phyloP scores from a whole-genome alignment of 1,140 invertebrate species.

The Oedothorax gibbosus region DNA sequence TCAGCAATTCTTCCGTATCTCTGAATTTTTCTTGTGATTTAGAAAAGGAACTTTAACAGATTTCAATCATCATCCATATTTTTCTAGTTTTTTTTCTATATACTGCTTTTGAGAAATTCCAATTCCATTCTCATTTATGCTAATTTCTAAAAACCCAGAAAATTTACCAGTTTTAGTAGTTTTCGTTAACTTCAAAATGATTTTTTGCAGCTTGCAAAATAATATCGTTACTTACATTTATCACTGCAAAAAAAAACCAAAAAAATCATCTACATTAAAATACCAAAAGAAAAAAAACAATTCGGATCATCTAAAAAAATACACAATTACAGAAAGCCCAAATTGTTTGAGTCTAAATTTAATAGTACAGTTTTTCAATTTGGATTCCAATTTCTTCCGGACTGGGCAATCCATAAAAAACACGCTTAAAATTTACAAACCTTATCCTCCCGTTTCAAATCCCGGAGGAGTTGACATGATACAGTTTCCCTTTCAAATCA shows the following conservation, averaged over 20 bases:
- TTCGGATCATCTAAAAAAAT: neutral
- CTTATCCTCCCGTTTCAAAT: neutral
- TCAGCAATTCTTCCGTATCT: neutral
- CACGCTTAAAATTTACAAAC: neutral
- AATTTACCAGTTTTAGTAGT: neutral
- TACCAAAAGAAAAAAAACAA: neutral
- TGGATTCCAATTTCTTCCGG: neutral
- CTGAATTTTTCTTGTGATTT: neutral
- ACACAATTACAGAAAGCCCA: neutral
- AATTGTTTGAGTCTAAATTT: too few species aligned
- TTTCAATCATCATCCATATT: neutral
- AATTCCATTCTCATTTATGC: too few species aligned
- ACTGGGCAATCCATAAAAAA: neutral
- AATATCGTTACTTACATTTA: neutral
- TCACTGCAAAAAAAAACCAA: neutral
- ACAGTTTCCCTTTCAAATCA: neutral
- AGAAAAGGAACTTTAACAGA: neutral
- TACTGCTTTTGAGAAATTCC: neutral
- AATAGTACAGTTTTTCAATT: neutral
- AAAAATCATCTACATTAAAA: slow-evolving; percentile 8
- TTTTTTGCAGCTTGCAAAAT: neutral
- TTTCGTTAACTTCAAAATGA: slow-evolving; percentile 1
- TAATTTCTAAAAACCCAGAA: neutral
- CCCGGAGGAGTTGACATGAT: neutral
- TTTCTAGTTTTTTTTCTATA: neutral